Evolutionary conservation across 2,888 invertebrate genomes (phyloP), one percentile per base, ranked within the genome.

Genomic region (Thyatira batis): DNA sequence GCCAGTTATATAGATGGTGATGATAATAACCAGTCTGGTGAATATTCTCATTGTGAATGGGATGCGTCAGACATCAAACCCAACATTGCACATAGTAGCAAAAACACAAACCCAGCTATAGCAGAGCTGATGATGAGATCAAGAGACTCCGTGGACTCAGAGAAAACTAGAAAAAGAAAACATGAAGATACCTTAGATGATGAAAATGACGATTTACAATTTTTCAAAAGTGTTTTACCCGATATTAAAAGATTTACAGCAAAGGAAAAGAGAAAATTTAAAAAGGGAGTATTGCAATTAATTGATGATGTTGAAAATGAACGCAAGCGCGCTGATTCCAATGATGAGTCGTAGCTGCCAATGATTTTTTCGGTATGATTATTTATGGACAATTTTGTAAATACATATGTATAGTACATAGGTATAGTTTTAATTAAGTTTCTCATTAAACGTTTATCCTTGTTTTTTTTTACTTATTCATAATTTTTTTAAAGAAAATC

Each of bases 141-240:
- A 8, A 39, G 39, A 23, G 51, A 53, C 21, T 17, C 27, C 9
- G n/a, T 27, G n/a, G 52, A 50, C 45, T 33, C 51, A 13, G 33
- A 57, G 4, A 28, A 57, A 52, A 20, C 49, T 49, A 58, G 61
- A 23, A 67, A 53, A 30, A 50, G 51, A 6, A 66, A 58, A 49
- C 63, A 58, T 33, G 63, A 65, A 17, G 66, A 55, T 9, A 54
- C 48, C 45, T 5, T 50, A 5, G 70, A 65, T 3, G 73, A 76
- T 10, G 73, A 77, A 9, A 71, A 69, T 59, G 75, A 82, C 51
- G 84, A 85, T 52, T 60, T 84, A 76, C 87, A 89, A 54, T 93
- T 93, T 73, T 93, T 93, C 49, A 87, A 84, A 63, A 93, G 93
- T 72, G 84, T 93, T 50, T 62, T 93, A 39, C 92, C 93, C 9